Evolutionary conservation across 2,113 vertebrate genomes (phyloP), one percentile per base, ranked within the genome.

Genomic region (Paramormyrops kingsleyae): DNA sequence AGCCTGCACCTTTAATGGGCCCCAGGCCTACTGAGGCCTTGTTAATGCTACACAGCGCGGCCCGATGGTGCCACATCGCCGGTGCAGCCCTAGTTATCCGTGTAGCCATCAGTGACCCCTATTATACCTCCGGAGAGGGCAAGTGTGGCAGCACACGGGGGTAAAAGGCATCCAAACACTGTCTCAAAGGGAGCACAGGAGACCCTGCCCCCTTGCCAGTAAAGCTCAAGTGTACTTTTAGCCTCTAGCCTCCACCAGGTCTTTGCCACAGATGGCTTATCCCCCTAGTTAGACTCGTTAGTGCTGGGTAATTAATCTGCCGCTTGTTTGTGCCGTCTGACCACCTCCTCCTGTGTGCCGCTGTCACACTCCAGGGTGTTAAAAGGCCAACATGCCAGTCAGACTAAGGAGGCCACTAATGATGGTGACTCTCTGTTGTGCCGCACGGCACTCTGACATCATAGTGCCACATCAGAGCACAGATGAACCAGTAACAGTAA

Each of bases 1-100:
- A 88, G 87, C 47, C 89, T 92, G 86, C 91, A 93, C 90, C 88
- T 92, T 93, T 93, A 92, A 92, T 92, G 90, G 44, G n/a, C n/a
- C 56, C 44, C 12, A 6, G n/a, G 77, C 77, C 84, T 52, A 47
- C 47, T 83, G 80, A 46, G 42, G 44, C 21, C 24, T 87, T 53
- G 85, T 87, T 52, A 49, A 53, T 17, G 13, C 85, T 53, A 12
- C 39, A 46, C 39, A 74, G 80, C 13, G 17, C 3, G 1, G 17
- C 17, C 80, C 35, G 8, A 27, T 87, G 24, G 13, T 21, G 12
- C 85, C 17, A 19, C 9, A 5, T 31, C 35, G n/a, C 15, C 50
- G 35, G 12, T 52, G 47, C 85, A 87, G 85, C 50, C 49, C 49
- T 56, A 87, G 35, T 87, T 87, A 87, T 6, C 49, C 15, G 15